Evolutionary conservation across 2,888 invertebrate genomes (phyloP).

Genomic region (Nematopogon swammerdamellus): DNA sequence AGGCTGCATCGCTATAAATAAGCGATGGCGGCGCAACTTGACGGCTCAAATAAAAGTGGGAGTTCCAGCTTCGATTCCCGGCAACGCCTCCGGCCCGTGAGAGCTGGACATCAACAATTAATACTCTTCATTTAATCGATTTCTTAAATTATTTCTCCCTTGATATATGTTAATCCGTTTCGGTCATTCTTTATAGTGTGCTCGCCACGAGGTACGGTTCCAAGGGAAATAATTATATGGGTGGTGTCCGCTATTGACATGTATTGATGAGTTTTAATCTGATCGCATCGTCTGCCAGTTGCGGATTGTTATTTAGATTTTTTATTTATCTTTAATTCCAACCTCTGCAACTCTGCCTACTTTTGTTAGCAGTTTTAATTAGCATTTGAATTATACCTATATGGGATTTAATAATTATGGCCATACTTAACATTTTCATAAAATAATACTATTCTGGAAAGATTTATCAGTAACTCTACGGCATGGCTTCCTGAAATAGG

Average conservation of each 20-base stretch:
- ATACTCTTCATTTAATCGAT: conserved; percentile 55
- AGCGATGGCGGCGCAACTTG: neutral
- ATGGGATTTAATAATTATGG: no score
- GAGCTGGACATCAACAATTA: conserved; percentile 25
- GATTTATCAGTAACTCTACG: no score
- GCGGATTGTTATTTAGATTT: neutral
- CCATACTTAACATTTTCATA: no score
- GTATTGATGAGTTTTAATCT: conserved; percentile 56
- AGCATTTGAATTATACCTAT: no score
- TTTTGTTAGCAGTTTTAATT: no score
- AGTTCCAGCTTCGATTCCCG: neutral
- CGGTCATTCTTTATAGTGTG: conserved; percentile 16
- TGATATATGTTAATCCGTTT: conserved; percentile 53
- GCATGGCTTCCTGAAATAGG: no score
- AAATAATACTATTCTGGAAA: no score
- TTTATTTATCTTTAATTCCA: no score
- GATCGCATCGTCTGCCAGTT: conserved; percentile 20
- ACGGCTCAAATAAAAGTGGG: neutral
- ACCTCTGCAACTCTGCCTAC: no score
- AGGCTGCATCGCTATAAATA: neutral
- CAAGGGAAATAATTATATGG: conserved; percentile 49
- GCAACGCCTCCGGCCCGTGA: neutral
- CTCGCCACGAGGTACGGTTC: conserved; percentile 47
- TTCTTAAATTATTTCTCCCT: conserved; percentile 53
- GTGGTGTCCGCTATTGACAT: conserved; percentile 54